A percentile compares a stretch with the other conserved stretches of the same genome.
These are phyloP conservation scores for Maconellicoccus hirsutus DNA, from an alignment of 1,140 invertebrate species.

Conservation along the genomic window DNA sequence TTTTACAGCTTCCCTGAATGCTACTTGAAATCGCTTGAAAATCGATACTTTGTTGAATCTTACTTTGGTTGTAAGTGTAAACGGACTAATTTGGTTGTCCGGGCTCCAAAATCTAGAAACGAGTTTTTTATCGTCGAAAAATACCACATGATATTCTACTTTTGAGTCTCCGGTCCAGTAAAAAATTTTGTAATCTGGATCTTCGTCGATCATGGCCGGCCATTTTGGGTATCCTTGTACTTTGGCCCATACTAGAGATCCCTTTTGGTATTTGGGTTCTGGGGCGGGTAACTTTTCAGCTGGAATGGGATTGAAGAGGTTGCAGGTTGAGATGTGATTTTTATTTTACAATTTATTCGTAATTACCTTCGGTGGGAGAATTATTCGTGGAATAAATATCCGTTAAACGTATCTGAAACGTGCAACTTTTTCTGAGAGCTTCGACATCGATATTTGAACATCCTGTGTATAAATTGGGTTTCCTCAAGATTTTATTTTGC, in stretches of 20 bases:
- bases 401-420: too few relatives aligned
- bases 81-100: constrained; percentile 36
- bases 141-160: constrained; percentile 48
- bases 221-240: constrained; percentile 53
- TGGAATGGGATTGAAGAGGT: too few relatives aligned
- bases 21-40: not conserved
- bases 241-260: constrained; percentile 52
- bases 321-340: too few relatives aligned
- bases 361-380: too few relatives aligned
- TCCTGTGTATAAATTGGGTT: too few relatives aligned
- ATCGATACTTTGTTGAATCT: too few relatives aligned
- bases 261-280: constrained; percentile 42
- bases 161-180: constrained; percentile 38
- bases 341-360: too few relatives aligned
- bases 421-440: too few relatives aligned
- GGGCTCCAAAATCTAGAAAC: constrained; percentile 44
- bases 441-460: too few relatives aligned
- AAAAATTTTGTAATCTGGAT: constrained; percentile 47
- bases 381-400: too few relatives aligned
- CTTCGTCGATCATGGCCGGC: constrained; percentile 59
- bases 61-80: not conserved
- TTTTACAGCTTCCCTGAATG: not conserved
- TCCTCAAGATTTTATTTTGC: too few relatives aligned
- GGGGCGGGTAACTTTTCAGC: not conserved
- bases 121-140: constrained; percentile 40